Conservation (phyloP, 1,140 invertebrate genomes). For the Euglossa dilemma region DNA sequence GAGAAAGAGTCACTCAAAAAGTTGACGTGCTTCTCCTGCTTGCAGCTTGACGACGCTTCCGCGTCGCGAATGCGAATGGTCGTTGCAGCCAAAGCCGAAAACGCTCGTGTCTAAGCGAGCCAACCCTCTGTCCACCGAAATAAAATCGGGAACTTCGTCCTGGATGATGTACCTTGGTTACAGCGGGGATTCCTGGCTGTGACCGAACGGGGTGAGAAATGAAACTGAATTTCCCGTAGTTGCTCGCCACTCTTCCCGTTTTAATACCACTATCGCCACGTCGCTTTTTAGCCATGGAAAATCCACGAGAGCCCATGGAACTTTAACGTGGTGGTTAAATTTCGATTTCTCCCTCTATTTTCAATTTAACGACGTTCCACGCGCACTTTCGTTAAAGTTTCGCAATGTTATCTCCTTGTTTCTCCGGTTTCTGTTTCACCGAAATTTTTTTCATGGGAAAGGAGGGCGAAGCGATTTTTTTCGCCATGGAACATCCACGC, state of each 20-base stretch:
- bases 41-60: not conserved
- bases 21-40: too few relatives aligned
- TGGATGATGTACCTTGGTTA: conserved; percentile 39
- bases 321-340: not conserved
- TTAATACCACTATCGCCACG: too few relatives aligned
- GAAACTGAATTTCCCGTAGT: conserved; percentile 3
- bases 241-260: too few relatives aligned
- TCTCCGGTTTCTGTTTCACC: too few relatives aligned
- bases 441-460: too few relatives aligned
- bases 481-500: not conserved
- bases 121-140: not conserved
- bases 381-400: not conserved
- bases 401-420: not conserved
- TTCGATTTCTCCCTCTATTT: not conserved
- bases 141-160: conserved; percentile 44
- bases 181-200: not conserved
- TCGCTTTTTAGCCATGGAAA: not conserved
- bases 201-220: not conserved
- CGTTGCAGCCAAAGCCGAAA: not conserved
- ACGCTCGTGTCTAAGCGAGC: not conserved
- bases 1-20: not conserved
- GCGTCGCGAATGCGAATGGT: conserved; percentile 44
- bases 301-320: not conserved
- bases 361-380: not conserved
- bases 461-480: not conserved